Evolutionary conservation across 2,797 vertebrate genomes (phyloP), one percentile per base, ranked within the genome.

Genomic region (Oryzias sinensis): DNA sequence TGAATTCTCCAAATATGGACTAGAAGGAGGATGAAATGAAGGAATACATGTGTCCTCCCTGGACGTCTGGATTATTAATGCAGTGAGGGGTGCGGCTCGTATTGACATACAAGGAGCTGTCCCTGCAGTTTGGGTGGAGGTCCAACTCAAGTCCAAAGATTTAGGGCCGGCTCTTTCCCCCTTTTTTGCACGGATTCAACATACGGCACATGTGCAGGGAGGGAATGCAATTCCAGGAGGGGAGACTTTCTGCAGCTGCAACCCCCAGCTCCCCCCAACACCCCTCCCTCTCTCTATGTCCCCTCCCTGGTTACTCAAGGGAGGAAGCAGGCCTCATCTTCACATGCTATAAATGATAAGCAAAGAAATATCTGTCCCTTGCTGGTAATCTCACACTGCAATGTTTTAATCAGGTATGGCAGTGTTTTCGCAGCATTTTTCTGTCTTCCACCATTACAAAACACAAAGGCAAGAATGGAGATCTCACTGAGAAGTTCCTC

Each of bases 61-160:
- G 49, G 50, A 86, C 81, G 81, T 83, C 79, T 85, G 60, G 68
- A 55, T 48, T 6, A 50, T 60, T 52, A 52, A 65, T 16, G 53
- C 47, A 48, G 45, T 58, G 46, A 53, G 76, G 79, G 20, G 82
- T 48, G 83, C 57, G 71, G 49, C 50, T 42, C 43, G n/a, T 48
- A 18, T 29, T 63, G 58, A 77, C 66, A 66, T 84, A 79, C 79
- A 77, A 82, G 71, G 75, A 81, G 80, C 67, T 65, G 72, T 87
- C 88, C 82, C 88, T 50, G 16, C 27, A 62, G 85, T 65, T 66
- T 84, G 85, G 88, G 88, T 68, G 89, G 88, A 86, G 79, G 61
- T 61, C 63, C 49, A 52, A 66, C 33, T 27, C 15, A 49, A 75
- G 59, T 68, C 68, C 65, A 56, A 33, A 66, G 63, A 59, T 80